Evolutionary conservation across 2,888 invertebrate genomes (phyloP).

Genomic region (Saturnia pavonia): DNA sequence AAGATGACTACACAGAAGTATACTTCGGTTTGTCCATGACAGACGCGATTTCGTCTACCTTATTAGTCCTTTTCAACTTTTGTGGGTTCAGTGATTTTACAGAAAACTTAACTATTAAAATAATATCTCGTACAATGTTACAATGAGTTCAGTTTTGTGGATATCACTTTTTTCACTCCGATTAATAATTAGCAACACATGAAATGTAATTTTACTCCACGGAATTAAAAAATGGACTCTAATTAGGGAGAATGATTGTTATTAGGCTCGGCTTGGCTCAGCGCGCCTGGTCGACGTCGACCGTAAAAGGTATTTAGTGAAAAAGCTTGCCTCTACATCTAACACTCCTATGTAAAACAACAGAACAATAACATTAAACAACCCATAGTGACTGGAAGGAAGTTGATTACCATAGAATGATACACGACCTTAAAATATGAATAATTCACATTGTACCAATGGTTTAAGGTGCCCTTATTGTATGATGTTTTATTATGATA

Average conservation of each 20-base stretch:
- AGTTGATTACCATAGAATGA: slow-evolving; percentile 53
- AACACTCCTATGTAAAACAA: slow-evolving; percentile 2
- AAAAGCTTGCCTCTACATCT: neutral
- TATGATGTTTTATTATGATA: neutral
- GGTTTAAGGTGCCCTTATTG: neutral
- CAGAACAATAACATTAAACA: slow-evolving; percentile 22
- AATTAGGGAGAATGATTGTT: neutral
- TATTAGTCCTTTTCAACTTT: no score
- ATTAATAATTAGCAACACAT: no score
- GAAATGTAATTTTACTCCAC: no score
- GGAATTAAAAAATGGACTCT: neutral
- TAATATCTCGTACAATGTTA: no score
- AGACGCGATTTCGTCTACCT: no score
- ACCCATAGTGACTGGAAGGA: slow-evolving; percentile 35
- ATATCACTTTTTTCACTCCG: no score
- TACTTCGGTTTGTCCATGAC: no score
- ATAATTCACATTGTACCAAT: slow-evolving; percentile 2
- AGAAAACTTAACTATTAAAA: no score
- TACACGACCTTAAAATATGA: slow-evolving; percentile 27
- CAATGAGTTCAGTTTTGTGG: no score
- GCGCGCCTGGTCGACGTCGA: neutral
- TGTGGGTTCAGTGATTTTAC: no score
- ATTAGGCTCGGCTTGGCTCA: neutral
- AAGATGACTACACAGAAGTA: no score
- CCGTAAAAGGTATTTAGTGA: neutral